A percentile compares a stretch with the other conserved stretches of the same genome.
Conservation (phyloP, 2,113 vertebrate species). For the Amblyornis subalaris region DNA sequence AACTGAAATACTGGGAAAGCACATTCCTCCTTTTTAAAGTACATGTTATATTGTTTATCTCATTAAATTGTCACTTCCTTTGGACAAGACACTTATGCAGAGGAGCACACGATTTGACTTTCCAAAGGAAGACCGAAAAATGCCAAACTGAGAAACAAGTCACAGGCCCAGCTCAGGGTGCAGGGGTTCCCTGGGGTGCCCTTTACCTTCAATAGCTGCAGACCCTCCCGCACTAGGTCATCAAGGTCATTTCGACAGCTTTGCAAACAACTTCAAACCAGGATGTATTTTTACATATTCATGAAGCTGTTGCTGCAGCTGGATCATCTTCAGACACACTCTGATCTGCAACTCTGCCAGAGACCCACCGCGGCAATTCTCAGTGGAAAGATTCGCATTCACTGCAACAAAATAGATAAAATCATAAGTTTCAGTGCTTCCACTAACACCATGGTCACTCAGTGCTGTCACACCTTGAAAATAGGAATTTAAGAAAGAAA, state of each 20-base stretch:
- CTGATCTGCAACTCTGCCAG: not conserved
- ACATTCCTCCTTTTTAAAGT: not conserved
- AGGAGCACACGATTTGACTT: not conserved
- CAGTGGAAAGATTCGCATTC: not conserved
- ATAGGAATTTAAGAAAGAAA: not conserved
- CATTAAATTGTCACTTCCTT: not conserved
- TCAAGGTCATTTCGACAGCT: not conserved
- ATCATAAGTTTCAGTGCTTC: not conserved
- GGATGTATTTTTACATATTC: not conserved
- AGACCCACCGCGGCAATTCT: not conserved
- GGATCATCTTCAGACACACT: not conserved
- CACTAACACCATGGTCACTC: not conserved
- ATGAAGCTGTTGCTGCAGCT: not conserved
- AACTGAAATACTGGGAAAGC: not conserved
- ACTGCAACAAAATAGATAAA: not conserved
- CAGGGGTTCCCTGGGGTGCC: too few relatives aligned
- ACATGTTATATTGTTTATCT: not conserved
- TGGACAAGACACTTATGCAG: not conserved
- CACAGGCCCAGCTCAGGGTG: rapidly evolving
- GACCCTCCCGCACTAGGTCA: not conserved
- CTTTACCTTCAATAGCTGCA: not conserved
- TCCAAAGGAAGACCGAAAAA: not conserved
- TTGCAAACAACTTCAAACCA: not conserved
- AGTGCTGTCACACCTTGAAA: not conserved
- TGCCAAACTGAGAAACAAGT: not conserved